Evolutionary conservation across 2,797 vertebrate species (phyloP).

Genomic region (Platalea minor): DNA sequence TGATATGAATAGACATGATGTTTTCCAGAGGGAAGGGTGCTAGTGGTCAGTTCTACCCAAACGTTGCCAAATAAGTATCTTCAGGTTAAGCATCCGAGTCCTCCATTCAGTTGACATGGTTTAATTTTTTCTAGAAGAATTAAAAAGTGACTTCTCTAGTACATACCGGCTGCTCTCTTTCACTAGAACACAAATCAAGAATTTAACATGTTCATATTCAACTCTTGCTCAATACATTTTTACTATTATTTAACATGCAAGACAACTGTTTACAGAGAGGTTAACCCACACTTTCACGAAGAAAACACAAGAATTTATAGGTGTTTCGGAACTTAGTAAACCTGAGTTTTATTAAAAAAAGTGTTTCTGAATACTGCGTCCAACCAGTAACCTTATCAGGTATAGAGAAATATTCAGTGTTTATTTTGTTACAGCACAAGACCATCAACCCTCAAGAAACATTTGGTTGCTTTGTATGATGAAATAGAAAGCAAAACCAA

Average conservation of each 20-base stretch:
- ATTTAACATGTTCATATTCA: fast-evolving
- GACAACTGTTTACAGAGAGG: not conserved
- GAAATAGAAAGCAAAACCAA: not conserved
- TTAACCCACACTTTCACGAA: not conserved
- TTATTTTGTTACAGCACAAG: not conserved
- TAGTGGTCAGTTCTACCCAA: not conserved
- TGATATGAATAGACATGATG: not conserved
- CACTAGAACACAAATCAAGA: not conserved
- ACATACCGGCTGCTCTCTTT: not conserved
- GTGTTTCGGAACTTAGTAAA: not conserved
- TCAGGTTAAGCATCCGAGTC: not conserved
- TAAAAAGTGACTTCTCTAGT: not conserved
- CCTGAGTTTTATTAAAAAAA: not conserved
- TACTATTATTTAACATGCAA: not conserved
- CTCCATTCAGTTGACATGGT: not conserved
- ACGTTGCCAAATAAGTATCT: not conserved
- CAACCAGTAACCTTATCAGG: not conserved
- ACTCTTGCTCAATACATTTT: not conserved
- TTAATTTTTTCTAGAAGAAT: not conserved
- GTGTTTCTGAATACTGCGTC: not conserved
- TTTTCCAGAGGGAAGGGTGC: not conserved
- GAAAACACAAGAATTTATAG: not conserved
- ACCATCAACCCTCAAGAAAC: not conserved
- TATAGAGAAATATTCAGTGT: not conserved
- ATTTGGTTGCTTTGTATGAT: not conserved